These are phyloP conservation scores for Belonocnema kinseyi DNA, from an alignment of 1,140 invertebrate genomes.

Conservation along the genomic window DNA sequence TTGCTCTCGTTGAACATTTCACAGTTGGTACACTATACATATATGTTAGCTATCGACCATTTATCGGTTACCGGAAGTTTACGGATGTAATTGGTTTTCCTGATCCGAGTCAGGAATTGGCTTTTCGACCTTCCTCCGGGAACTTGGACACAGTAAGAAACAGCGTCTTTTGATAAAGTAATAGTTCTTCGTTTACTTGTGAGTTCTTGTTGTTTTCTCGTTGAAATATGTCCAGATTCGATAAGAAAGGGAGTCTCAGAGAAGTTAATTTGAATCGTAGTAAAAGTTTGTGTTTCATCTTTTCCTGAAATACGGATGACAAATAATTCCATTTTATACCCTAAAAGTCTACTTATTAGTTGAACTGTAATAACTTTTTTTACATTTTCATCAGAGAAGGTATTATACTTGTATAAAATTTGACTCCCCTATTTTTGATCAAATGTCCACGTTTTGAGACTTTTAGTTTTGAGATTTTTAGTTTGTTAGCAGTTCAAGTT, in stretches of 20 bases:
- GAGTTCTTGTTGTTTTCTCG: neutral
- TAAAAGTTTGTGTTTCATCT: too few relatives aligned
- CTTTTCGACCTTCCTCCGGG: neutral
- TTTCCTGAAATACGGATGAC: too few relatives aligned
- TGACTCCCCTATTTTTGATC: too few relatives aligned
- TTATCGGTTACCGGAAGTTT: constrained; percentile 47
- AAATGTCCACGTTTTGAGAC: too few relatives aligned
- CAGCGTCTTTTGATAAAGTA: constrained; percentile 8
- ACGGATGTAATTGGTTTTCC: constrained; percentile 34
- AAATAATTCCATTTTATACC: too few relatives aligned
- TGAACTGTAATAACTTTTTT: too few relatives aligned
- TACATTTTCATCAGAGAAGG: too few relatives aligned
- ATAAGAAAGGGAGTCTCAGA: neutral
- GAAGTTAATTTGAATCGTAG: neutral
- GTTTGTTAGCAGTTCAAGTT: too few relatives aligned
- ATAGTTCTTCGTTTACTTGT: constrained; percentile 7
- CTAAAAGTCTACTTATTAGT: too few relatives aligned
- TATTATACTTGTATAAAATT: too few relatives aligned
- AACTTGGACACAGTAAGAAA: constrained; percentile 26
- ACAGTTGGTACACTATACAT: constrained; percentile 31
- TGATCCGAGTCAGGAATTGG: constrained; percentile 9
- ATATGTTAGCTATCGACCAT: constrained; percentile 37
- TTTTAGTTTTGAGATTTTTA: too few relatives aligned
- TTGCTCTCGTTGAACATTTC: constrained; percentile 32
- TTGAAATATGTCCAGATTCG: neutral